Evolutionary conservation across 2,888 invertebrate species (phyloP), one percentile per base, ranked within the genome.

Genomic region (Lordiphosa fenestrarum): DNA sequence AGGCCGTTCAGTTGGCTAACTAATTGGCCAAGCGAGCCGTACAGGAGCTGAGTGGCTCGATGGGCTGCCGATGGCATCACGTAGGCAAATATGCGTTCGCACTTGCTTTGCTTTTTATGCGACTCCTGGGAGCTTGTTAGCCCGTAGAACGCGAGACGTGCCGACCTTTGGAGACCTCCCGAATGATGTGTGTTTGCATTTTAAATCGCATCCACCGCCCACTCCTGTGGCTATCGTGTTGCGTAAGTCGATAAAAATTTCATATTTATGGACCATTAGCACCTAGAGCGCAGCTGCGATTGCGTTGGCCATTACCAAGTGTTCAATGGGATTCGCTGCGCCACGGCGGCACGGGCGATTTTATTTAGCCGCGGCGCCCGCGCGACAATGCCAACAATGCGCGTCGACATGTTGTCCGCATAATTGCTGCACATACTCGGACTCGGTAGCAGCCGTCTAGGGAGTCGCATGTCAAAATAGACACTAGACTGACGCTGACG

Each of bases 241-340:
- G 84, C 71, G 71, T 70, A 59, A 71, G 73, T 80, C 72, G 69
- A 86, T 86, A 73, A 87, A 86, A 86, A 81, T 83, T 87, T 81
- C 82, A 86, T 86, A 84, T 87, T 86, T 87, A 87, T 86, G 75
- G 78, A 85, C 86, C 86, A 86, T 82, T 86, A 80, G 81, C 84
- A 82, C 77, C 78, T 82, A 50, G 62, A 50, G 41, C 64, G 53
- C 85, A 78, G 77, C 85, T 78, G 77, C 63, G 61, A 58, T 64
- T 66, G 57, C 42, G 19, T 23, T 35, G 30, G 30, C 30, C 30
- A 30, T 13, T 42, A n/a, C 12, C 19, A 33, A 9, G 6, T 40
- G 39, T 3, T 30, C 30, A 30, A 30, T 30, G 30, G 30, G 30
- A 30, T 4, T 30, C 30, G 10, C 10, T 10, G 30, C 30, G 30